phyloP scores from a whole-genome alignment of 2,113 vertebrate genomes.

The Gymnocephalus cernua region DNA sequence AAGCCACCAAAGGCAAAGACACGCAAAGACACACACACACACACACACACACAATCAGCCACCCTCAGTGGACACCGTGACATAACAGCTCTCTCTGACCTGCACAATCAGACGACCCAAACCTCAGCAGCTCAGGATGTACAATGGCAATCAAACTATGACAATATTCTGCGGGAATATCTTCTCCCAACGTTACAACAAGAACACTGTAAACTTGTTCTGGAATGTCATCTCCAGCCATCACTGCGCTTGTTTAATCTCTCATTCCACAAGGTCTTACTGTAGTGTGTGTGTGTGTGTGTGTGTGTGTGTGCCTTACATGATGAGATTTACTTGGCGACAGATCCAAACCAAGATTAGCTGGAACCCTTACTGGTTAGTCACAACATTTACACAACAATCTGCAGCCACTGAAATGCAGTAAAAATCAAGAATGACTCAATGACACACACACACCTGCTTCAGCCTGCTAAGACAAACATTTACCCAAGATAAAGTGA shows the following conservation, averaged over 20 bases:
- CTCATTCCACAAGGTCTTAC: not conserved
- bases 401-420: not conserved
- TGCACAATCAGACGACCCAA: not conserved
- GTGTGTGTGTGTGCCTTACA: not conserved
- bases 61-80: not conserved
- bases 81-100: not conserved
- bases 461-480: not conserved
- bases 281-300: not conserved
- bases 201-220: not conserved
- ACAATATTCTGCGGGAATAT: not conserved
- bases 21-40: not conserved
- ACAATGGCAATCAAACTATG: not conserved
- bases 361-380: not conserved
- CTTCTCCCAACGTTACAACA: not conserved
- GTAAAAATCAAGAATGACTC: not conserved
- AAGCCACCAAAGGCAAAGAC: not conserved
- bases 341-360: conserved; percentile 7
- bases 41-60: not conserved
- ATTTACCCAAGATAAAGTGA: conserved; percentile 19
- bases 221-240: not conserved
- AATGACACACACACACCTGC: conserved; percentile 16
- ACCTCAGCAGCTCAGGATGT: not conserved
- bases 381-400: conserved; percentile 33
- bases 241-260: not conserved
- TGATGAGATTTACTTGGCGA: not conserved